These are phyloP conservation scores for Aepyceros melampus DNA, from an alignment of 2,113 vertebrate genomes.

Conservation along the genomic window DNA sequence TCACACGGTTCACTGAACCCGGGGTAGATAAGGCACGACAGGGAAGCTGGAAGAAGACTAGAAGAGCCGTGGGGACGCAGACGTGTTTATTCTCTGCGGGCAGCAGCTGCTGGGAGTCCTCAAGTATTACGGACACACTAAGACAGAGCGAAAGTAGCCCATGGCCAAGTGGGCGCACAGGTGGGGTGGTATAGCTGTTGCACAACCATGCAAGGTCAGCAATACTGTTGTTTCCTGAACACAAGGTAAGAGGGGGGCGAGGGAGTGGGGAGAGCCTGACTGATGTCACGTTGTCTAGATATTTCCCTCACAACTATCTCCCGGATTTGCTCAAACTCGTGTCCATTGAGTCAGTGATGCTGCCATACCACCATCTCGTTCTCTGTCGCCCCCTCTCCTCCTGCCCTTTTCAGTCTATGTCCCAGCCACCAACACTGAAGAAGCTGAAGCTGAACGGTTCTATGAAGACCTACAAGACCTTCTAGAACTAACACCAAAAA, in stretches of 20 bases:
- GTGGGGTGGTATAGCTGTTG: not conserved
- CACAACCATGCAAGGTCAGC: not conserved
- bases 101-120: not conserved
- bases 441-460: not conserved
- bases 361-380: not conserved
- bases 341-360: not conserved
- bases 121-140: not conserved
- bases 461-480: not conserved
- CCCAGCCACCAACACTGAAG: not conserved
- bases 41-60: not conserved
- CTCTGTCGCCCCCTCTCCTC: not conserved
- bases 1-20: not conserved
- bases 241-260: not conserved
- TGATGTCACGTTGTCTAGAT: not conserved
- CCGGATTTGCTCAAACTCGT: not conserved
- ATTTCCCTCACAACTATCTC: not conserved
- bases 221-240: not conserved
- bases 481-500: not conserved
- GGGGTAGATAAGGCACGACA: not conserved
- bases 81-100: not conserved
- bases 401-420: not conserved
- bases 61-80: not conserved
- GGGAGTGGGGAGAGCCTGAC: not conserved
- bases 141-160: not conserved
- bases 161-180: not conserved